phyloP scores from a whole-genome alignment of 2,888 invertebrate genomes.

The Xanthia icteritia region DNA sequence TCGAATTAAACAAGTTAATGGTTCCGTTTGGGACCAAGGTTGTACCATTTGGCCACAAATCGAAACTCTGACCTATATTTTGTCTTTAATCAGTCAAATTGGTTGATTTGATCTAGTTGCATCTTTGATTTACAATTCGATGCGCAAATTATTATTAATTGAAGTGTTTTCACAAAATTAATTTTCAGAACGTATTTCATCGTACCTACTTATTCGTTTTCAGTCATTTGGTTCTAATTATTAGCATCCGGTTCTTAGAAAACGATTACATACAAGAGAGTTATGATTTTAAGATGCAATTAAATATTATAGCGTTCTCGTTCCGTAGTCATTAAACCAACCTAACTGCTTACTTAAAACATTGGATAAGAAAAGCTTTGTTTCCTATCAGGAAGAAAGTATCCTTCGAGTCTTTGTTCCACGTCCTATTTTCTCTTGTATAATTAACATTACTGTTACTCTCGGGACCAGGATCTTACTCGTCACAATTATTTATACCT shows the following conservation, averaged over 20 bases:
- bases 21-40: conserved; percentile 53
- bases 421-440: conserved; percentile 40
- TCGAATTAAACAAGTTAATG: conserved; percentile 60
- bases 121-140: conserved; percentile 16
- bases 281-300: conserved; percentile 45
- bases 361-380: conserved; percentile 11
- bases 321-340: conserved; percentile 29
- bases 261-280: conserved; percentile 43
- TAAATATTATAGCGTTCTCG: conserved; percentile 47
- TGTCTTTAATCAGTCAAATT: conserved; percentile 55
- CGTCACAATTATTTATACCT: conserved; percentile 59
- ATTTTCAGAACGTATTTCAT: conserved; percentile 28
- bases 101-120: conserved; percentile 21
- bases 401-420: conserved; percentile 7
- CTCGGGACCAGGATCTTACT: conserved; percentile 49
- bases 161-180: not conserved
- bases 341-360: conserved; percentile 17
- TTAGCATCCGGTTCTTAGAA: conserved; percentile 41
- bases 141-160: not conserved
- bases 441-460: conserved; percentile 48
- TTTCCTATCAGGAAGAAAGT: not conserved
- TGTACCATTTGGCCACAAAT: conserved; percentile 55
- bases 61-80: conserved; percentile 59
- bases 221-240: conserved; percentile 27
- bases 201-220: conserved; percentile 16